These are phyloP conservation scores for Taphrorychus bicolor DNA, from an alignment of 2,888 invertebrate species.

Conservation along the genomic window DNA sequence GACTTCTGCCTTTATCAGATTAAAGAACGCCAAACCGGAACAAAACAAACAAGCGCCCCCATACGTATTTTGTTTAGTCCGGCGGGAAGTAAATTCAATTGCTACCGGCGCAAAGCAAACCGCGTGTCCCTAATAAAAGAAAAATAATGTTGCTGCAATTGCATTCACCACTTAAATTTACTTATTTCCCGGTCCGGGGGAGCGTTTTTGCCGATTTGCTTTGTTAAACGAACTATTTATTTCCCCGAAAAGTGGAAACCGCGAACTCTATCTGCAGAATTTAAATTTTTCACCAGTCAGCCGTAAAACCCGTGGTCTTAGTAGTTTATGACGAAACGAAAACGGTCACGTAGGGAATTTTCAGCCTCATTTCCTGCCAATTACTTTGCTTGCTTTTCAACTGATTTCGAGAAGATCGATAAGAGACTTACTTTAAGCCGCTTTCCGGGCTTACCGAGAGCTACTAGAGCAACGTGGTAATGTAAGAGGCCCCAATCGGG, in stretches of 20 bases:
- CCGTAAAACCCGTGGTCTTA: not conserved
- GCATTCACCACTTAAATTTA: conserved; percentile 25
- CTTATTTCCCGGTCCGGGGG: conserved; percentile 20
- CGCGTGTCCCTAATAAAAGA: not conserved
- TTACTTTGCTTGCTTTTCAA: not conserved
- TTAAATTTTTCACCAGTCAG: conserved; percentile 18
- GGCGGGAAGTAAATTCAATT: not conserved
- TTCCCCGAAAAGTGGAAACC: conserved; percentile 7
- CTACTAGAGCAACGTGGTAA: not conserved
- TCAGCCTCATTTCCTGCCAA: not conserved
- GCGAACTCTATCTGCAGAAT: conserved; percentile 11
- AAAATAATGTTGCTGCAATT: not conserved
- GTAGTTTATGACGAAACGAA: not conserved
- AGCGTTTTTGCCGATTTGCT: conserved; percentile 20
- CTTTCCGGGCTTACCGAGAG: no score
- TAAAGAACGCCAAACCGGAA: not conserved
- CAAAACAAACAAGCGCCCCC: not conserved
- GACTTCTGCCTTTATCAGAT: not conserved
- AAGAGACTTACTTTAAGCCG: not conserved
- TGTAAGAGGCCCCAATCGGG: not conserved
- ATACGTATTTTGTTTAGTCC: not conserved
- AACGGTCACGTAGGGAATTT: not conserved
- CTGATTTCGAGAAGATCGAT: not conserved
- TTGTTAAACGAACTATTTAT: conserved; percentile 31
- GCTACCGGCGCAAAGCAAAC: not conserved